Percentiles rank a stretch among this genome's conserved stretches.
phyloP scores from a whole-genome alignment of 2,113 vertebrate species.

The Dascyllus trimaculatus region DNA sequence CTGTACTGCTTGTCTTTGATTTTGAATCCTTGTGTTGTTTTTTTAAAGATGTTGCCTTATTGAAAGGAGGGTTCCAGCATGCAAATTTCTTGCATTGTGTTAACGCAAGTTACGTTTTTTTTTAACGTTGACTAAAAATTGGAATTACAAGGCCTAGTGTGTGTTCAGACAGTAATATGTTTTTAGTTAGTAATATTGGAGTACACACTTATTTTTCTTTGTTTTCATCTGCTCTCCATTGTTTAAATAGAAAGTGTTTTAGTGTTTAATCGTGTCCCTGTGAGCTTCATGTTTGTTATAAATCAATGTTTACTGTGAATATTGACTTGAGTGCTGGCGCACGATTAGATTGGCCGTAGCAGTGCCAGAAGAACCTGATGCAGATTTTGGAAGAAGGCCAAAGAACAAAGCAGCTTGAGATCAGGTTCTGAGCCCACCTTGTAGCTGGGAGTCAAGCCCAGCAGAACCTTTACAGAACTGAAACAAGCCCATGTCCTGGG shows the following conservation, averaged over 20 bases:
- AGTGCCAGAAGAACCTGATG: slow-evolving; percentile 54
- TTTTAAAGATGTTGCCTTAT: slow-evolving; percentile 41
- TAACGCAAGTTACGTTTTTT: slow-evolving; percentile 4
- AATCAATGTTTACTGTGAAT: slow-evolving; percentile 36
- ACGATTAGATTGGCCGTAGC: slow-evolving; percentile 53
- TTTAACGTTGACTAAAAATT: slow-evolving; percentile 29
- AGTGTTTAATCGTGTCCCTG: neutral
- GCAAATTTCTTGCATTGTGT: slow-evolving; percentile 27
- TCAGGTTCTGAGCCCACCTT: slow-evolving; percentile 72
- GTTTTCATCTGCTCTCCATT: neutral
- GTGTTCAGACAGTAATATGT: neutral
- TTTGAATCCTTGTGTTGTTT: no score
- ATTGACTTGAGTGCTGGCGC: slow-evolving; percentile 46
- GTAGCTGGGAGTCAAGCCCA: slow-evolving; percentile 62
- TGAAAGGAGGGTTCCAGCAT: slow-evolving; percentile 39
- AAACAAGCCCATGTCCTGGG: slow-evolving; percentile 47
- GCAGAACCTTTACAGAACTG: slow-evolving; percentile 52
- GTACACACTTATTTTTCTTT: neutral
- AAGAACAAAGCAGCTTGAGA: slow-evolving; percentile 52
- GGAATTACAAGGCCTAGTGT: slow-evolving; percentile 14
- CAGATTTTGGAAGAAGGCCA: slow-evolving; percentile 40
- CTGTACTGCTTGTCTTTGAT: no score
- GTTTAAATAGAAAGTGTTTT: slow-evolving; percentile 1
- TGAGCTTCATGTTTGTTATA: slow-evolving; percentile 19
- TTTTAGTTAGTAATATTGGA: neutral